Percentiles rank a stretch among this genome's conserved stretches.
phyloP scores from a whole-genome alignment of 2,888 invertebrate species.

The Macaria notata region DNA sequence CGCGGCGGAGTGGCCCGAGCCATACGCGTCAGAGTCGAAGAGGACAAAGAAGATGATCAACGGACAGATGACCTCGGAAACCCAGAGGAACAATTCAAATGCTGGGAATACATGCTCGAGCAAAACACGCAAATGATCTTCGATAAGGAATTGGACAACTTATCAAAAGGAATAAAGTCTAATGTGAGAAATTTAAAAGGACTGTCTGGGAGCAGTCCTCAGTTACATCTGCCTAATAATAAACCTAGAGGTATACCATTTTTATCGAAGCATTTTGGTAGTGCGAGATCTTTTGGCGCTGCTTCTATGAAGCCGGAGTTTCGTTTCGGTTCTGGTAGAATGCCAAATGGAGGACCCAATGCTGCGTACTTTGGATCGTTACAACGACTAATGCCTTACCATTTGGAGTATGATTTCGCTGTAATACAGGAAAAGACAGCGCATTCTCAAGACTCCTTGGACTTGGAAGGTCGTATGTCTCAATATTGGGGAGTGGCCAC shows the following conservation, averaged over 20 bases:
- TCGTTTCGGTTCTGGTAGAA: conserved; percentile 80
- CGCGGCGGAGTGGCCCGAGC: conserved; percentile 84
- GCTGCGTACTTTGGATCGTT: conserved; percentile 94
- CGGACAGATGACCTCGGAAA: conserved; percentile 68
- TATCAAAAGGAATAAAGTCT: conserved; percentile 84
- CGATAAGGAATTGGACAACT: conserved; percentile 92
- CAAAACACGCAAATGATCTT: conserved; percentile 94
- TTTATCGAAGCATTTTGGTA: conserved; percentile 89
- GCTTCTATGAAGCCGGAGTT: conserved; percentile 81
- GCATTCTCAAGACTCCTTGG: conserved; percentile 86
- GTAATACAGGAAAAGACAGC: conserved; percentile 90
- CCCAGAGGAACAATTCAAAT: conserved; percentile 94
- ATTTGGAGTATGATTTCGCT: conserved; percentile 91
- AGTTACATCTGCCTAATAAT: conserved; percentile 77
- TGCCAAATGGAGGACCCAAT: conserved; percentile 89
- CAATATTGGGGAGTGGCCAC: conserved; percentile 96
- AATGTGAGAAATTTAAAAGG: conserved; percentile 81
- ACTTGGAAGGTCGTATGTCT: conserved; percentile 92
- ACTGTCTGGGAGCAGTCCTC: conserved; percentile 88
- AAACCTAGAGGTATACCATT: conserved; percentile 77
- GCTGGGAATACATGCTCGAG: conserved; percentile 96
- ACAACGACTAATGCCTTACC: conserved; percentile 91
- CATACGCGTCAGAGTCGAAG: conserved; percentile 84
- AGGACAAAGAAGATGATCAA: conserved; percentile 80
- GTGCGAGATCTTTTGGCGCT: conserved; percentile 90